Base-by-base conservation (phyloP, 2,888 invertebrate genomes). In the Trissoscelio sp. region DNA sequence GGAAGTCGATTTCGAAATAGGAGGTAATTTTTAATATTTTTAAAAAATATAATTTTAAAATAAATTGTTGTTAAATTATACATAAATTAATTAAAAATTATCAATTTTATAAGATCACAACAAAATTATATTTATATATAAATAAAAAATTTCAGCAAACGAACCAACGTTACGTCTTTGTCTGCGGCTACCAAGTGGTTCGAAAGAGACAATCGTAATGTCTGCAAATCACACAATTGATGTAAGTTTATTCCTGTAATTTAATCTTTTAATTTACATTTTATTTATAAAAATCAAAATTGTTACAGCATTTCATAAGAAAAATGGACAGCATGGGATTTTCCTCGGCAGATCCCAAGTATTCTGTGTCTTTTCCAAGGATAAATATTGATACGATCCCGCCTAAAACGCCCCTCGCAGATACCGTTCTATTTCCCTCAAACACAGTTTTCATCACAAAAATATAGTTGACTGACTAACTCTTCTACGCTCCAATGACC, bases 381-480 rank as follows among this genome's bases (percentile, higher is more conserved):
- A 91, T 91, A 9, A 89, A 91, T 44, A 86, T 91, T 16, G 91
- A 89, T 14, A 87, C 88, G 11, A 85, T 91, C 12, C 86, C 90
- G 9, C 84, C 86, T 11, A 84, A 88, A 69, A 87, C 86, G 42
- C 86, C 81, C 57, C 81, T 91, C 14, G 86, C 87, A 34, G 91
- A 91, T 7, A 91, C 91, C 11, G 88, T 91, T 69, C 84, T 91
- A 18, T 91, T 86, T 85, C 91, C 91, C 73, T 89, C 91, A 11
- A 91, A 91, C 64, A 91, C 91, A 83, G 88, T 91, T 87, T 91
- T 91, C 70, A 91, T 91, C 81, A 90, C 90, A 60, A 91, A 91
- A 79, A 88, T 91, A 85, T 90, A 90, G 86, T 89, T 60, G 42
- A 66, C 42, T 79, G 64, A 57, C 18, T 48, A 31, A 16, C 20